Evolutionary conservation across 92 coral and sea anemone species (phyloP), one percentile per base, ranked within the genome.

Genomic region (Pocillopora grandis): DNA sequence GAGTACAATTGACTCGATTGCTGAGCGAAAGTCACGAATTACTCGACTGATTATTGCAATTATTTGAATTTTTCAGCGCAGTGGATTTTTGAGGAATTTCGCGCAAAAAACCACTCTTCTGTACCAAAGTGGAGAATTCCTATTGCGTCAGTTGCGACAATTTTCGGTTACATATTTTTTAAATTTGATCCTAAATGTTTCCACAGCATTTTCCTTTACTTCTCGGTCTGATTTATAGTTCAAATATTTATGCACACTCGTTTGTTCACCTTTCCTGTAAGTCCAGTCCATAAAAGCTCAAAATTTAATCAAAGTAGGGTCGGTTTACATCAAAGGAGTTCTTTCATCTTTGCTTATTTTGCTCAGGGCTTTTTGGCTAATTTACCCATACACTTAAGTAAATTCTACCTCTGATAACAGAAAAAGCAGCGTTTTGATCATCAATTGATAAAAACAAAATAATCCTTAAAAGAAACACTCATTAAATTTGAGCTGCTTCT

Each of bases 211-310:
- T 68, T 80, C 77, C 21, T 60, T 71, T 71, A 37, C 69, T 61
- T 18, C 86, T 62, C 48, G 12, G n/a, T 57, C 72, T 83, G 86
- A 83, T 83, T 83, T 73, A 3, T 83, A 72, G 79, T 48, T 58
- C 66, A 83, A 83, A 83, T 83, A 83, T 83, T 83, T 83, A 83
- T 74, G 64, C 42, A 62, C 70, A 73, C 61, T 83, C 49, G 86
- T 83, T 83, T 83, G 66, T 63, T 83, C 86, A 83, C 79, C 80
- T 83, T 75, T 15, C 58, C 42, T 52, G 65, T 52, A 62, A 49
- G 74, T 35, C 65, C 21, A 83, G 80, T 65, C 79, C 73, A 83
- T 83, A 73, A 83, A 83, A 83, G 80, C 86, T 72, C 48, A 48
- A 74, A 83, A 62, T 72, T 83, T 83, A 83, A 83, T 83, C 86